Conservation (phyloP, 2,888 invertebrate genomes). For the Eristalis arbustorum region DNA sequence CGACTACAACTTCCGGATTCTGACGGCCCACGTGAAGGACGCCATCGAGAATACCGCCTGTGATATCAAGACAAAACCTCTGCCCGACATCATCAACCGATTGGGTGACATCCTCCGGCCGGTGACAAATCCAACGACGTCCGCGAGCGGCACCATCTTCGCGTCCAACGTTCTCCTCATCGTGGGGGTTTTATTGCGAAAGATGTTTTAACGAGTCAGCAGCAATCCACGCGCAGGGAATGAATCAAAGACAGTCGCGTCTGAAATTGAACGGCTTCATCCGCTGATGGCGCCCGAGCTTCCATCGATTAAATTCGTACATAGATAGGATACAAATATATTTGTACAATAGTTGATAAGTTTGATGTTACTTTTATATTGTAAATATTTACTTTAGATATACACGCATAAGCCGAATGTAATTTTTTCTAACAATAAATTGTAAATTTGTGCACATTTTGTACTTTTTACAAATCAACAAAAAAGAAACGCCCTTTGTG, state of each 20-base stretch:
- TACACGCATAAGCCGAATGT: background rate
- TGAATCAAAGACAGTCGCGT: background rate
- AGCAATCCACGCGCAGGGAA: background rate
- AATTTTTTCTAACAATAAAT: background rate
- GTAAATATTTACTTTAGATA: background rate
- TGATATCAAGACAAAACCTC: conserved; percentile 82
- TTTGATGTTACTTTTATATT: background rate
- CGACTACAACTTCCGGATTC: conserved; percentile 87
- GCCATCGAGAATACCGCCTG: conserved; percentile 88
- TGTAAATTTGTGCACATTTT: background rate
- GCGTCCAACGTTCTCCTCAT: background rate
- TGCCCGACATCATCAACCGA: conserved; percentile 82
- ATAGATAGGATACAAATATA: background rate
- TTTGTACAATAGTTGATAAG: background rate
- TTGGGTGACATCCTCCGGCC: conserved; percentile 82
- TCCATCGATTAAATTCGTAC: background rate
- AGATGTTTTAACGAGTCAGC: conserved; percentile 13
- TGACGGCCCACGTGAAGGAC: conserved; percentile 85
- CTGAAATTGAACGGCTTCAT: background rate
- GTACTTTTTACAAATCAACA: background rate
- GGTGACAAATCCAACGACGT: conserved; percentile 63
- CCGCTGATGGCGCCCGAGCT: background rate
- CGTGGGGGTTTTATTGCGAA: conserved; percentile 34
- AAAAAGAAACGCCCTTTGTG: too few relatives aligned
- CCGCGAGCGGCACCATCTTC: conserved; percentile 20